Base-by-base conservation (phyloP, 2,113 vertebrate genomes). In the Colossoma macropomum region DNA sequence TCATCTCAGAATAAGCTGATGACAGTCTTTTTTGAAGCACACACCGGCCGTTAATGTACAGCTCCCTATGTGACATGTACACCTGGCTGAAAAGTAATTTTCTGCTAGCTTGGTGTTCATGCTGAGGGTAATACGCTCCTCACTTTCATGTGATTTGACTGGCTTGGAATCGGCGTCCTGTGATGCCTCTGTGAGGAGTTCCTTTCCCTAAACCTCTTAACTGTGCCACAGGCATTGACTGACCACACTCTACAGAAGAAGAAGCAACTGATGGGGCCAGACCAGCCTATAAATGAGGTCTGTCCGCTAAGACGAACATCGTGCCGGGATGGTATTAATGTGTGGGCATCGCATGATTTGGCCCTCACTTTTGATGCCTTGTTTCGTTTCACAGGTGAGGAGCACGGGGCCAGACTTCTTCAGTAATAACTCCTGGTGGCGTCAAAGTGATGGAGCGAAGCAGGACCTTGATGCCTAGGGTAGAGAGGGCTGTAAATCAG, bases 401-500 rank as follows among this genome's bases (percentile, higher is more conserved):
- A 23, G 17, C n/a, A 62, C 23, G 62, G 71, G 66, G 80, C 19
- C 13, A 68, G 27, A 56, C 62, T n/a, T 66, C 73, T 65, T 30
- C 48, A 34, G 60, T 66, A 41, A 83, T 77, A 77, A 77, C 65
- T 77, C 65, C 54, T 50, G 25, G 59, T 71, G 81, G 34, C 62
- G 23, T 70, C 32, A 72, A 66, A 77, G 80, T 77, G 84, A 81
- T 77, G 84, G 38, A 66, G 65, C 30, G 25, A 81, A 77, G 73
- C 73, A 62, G 74, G 66, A 63, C 84, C 59, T 81, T 62, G 84
- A 76, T 85, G 50, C 28, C 63, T 54, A 66, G 60, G 56, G 72
- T 25, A 70, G 65, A 71, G 38, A 25, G 45, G 68, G 81, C 65
- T 62, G 74, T 84, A 80, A 85, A 77, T 85, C 74, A 81, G 48